Percentiles rank a stretch among this genome's conserved stretches.
These are phyloP conservation scores for Trachymyrmex cornetzi DNA, from an alignment of 1,140 invertebrate species.

Conservation along the genomic window DNA sequence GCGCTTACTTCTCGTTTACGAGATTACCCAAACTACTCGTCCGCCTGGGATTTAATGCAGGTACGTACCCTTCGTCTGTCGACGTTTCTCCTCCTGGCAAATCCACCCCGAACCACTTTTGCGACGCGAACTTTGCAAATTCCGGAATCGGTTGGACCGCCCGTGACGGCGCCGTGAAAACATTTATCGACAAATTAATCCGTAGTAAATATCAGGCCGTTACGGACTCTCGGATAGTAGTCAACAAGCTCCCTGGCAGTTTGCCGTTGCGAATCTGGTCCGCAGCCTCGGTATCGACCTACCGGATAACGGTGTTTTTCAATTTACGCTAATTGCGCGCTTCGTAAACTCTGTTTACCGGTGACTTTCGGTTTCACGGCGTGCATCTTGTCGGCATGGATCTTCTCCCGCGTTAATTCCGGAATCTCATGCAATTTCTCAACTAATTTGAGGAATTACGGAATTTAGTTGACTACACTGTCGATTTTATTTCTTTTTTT, in stretches of 20 bases:
- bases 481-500: neutral
- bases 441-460: slow-evolving; percentile 38
- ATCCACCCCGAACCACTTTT: neutral
- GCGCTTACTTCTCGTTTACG: slow-evolving; percentile 81
- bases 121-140: slow-evolving; percentile 36
- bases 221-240: slow-evolving; percentile 18
- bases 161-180: slow-evolving; percentile 52
- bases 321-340: slow-evolving; percentile 65
- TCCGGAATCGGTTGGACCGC: neutral
- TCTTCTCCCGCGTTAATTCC: slow-evolving; percentile 18
- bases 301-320: slow-evolving; percentile 68
- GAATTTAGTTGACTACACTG: neutral
- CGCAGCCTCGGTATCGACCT: slow-evolving; percentile 65
- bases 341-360: slow-evolving; percentile 46
- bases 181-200: slow-evolving; percentile 69
- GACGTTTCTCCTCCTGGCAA: neutral
- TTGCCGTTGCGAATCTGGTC: slow-evolving; percentile 56
- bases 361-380: slow-evolving; percentile 39
- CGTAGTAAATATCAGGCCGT: slow-evolving; percentile 49
- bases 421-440: slow-evolving; percentile 28
- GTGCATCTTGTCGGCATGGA: slow-evolving; percentile 3
- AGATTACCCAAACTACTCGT: slow-evolving; percentile 78
- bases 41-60: slow-evolving; percentile 75
- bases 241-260: slow-evolving; percentile 58
- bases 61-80: slow-evolving; percentile 57